Conservation (phyloP, 2,113 vertebrate genomes). For the Corydoras maculifer region DNA sequence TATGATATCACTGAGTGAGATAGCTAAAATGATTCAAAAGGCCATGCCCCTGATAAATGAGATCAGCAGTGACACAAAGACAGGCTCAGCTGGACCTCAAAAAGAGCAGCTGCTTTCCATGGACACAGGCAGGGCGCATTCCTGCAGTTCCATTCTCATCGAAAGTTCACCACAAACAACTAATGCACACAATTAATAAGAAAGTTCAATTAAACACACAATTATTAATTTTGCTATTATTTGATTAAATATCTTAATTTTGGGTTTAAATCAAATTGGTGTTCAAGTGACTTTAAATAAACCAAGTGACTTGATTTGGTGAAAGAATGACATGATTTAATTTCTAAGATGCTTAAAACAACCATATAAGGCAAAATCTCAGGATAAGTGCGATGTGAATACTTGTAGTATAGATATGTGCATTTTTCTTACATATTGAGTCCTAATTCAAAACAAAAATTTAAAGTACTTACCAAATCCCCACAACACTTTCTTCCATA, state of each 20-base stretch:
- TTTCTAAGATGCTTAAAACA: background rate
- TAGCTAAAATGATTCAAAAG: conserved; percentile 8
- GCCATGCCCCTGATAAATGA: background rate
- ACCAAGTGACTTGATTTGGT: too few relatives aligned
- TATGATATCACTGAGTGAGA: conserved; percentile 5
- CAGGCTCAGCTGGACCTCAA: conserved; percentile 15
- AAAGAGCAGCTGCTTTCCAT: conserved; percentile 50
- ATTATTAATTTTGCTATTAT: too few relatives aligned
- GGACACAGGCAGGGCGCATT: conserved; percentile 43
- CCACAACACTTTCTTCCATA: background rate
- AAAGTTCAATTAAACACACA: background rate
- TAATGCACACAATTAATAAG: background rate
- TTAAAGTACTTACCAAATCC: conserved; percentile 26
- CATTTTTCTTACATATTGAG: too few relatives aligned
- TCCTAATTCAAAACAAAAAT: background rate
- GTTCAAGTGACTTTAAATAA: too few relatives aligned
- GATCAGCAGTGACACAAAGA: conserved; percentile 19
- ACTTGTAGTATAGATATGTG: background rate
- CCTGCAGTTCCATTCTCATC: conserved; percentile 26
- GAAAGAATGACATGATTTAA: too few relatives aligned
- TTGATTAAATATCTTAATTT: too few relatives aligned
- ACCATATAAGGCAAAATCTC: background rate
- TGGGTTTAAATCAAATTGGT: too few relatives aligned
- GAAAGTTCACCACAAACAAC: conserved; percentile 14
- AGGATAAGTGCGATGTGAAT: background rate